Base-by-base conservation (phyloP, 2,797 vertebrate genomes). In the Halcyon badia region DNA sequence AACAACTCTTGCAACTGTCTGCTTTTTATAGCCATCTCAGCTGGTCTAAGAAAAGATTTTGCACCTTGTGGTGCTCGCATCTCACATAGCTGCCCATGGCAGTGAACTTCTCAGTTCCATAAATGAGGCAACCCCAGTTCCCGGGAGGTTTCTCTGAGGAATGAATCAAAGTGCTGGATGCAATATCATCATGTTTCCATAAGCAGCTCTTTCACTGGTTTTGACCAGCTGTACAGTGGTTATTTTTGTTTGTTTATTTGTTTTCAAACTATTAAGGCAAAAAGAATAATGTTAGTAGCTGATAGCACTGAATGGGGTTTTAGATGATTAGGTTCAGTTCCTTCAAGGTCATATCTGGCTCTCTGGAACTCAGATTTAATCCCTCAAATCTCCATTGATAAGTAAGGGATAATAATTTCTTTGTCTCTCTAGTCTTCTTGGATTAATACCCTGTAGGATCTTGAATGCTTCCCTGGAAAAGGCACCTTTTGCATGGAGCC, bases 341-440 rank as follows among this genome's bases (percentile, higher is more conserved):
- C 35, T 64, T 87, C 79, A 91, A 93, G 84, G 82, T 90, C 89
- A 82, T 80, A 90, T 26, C 33, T 94, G 39, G 9, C 28, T 76
- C 52, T 90, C 30, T 77, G 51, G 39, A 89, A 80, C 39, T 6
- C 3, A 73, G 14, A 2, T 78, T 92, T 94, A 95, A 93, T 85
- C 56, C 64, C 20, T 54, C 33, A 87, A 82, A 66, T 90, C 90
- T 84, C 58, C 56, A 66, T 37, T 75, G 73, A 68, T 90, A 94
- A 94, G 8, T 39, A 82, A 37, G 24, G 73, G 80, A 65, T 80
- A 91, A 92, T 79, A n/a, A 92, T 94, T 96, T 94, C 33, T 90
- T 54, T 82, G n/a, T 54, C 91, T 80, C 37, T 56, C 73, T 87
- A 76, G 70, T 84, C 83, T 77, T 33, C 48, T 82, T 79, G 58